Conservation (phyloP, 2,113 vertebrate genomes). For the Bubo scandiacus region DNA sequence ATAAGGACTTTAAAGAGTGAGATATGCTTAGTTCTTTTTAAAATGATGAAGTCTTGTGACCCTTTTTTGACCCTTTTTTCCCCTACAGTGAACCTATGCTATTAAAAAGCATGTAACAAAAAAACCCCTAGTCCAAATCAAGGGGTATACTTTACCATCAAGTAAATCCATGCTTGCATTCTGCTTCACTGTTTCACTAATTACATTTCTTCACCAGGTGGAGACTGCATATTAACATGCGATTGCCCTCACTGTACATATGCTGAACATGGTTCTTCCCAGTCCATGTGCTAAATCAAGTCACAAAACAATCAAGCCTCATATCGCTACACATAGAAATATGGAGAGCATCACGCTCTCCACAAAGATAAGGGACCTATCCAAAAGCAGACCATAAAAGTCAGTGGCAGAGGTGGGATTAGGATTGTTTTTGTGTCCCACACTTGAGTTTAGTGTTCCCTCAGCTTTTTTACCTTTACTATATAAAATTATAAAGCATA, state of each 20-base stretch:
- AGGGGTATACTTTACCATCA: neutral
- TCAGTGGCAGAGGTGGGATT: neutral
- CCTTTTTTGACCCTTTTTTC: neutral
- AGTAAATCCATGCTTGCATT: neutral
- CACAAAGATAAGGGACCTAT: too few species aligned
- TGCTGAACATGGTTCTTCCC: neutral
- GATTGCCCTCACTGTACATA: neutral
- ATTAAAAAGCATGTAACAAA: neutral
- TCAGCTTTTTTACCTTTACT: neutral
- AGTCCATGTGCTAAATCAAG: neutral
- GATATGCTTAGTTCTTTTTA: neutral
- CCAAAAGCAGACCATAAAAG: neutral
- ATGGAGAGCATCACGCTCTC: neutral
- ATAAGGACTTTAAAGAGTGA: neutral
- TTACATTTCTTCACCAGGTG: neutral
- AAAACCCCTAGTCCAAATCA: neutral
- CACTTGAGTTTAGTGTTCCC: neutral
- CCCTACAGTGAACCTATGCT: neutral
- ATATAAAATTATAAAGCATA: fast-evolving
- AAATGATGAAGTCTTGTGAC: fast-evolving
- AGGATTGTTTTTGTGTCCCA: neutral
- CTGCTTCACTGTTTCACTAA: neutral
- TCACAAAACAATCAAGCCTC: neutral
- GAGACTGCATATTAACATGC: neutral
- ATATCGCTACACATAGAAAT: neutral